Percentiles rank a stretch among this genome's conserved stretches.
These are phyloP conservation scores for Xenus cinereus DNA, from an alignment of 2,113 vertebrate genomes.

Conservation along the genomic window DNA sequence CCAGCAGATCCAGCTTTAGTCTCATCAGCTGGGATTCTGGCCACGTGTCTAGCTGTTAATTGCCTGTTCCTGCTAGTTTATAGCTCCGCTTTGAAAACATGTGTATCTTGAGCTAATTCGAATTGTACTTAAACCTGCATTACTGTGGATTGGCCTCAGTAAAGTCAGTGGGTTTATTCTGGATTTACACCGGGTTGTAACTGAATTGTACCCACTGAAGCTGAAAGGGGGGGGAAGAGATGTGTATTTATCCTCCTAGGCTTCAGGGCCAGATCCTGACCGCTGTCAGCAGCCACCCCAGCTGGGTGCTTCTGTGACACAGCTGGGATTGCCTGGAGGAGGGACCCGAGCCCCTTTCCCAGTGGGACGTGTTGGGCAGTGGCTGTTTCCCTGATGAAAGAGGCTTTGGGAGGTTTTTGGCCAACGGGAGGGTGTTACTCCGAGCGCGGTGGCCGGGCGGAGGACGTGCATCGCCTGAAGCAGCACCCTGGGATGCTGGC, in stretches of 20 bases:
- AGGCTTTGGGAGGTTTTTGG: neutral
- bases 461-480: neutral
- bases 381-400: neutral
- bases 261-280: neutral
- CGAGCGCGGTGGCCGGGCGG: fast-evolving
- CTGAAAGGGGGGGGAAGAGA: neutral
- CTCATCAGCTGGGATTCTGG: neutral
- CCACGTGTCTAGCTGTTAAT: neutral
- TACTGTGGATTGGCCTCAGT: neutral
- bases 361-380: neutral
- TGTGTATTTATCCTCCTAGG: neutral
- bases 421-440: neutral
- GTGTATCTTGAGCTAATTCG: neutral
- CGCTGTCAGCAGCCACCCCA: neutral
- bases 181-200: neutral
- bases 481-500: neutral
- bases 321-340: neutral
- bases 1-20: neutral
- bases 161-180: neutral
- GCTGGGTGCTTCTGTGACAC: neutral
- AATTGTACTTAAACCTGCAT: neutral
- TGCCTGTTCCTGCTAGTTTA: neutral
- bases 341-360: neutral
- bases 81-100: neutral
- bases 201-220: neutral